Evolutionary conservation across 1,140 invertebrate genomes (phyloP).

Genomic region (Formica exsecta): DNA sequence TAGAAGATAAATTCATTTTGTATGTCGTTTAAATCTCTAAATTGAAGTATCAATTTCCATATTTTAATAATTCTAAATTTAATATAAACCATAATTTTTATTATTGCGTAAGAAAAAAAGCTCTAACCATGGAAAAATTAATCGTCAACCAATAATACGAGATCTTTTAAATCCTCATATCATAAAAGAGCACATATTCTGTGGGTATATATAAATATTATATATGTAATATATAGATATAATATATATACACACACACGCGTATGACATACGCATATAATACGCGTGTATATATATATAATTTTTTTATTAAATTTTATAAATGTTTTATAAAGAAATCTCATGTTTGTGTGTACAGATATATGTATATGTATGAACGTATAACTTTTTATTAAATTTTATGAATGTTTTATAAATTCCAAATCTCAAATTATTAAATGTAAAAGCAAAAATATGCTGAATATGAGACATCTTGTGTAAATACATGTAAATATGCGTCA

Average conservation of each 20-base stretch:
- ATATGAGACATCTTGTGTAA: not conserved
- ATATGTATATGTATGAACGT: no score
- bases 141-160: not conserved
- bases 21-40: not conserved
- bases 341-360: no score
- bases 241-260: not conserved
- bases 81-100: not conserved
- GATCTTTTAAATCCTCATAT: not conserved
- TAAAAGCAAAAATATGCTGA: not conserved
- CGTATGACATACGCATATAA: not conserved
- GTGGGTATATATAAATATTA: not conserved
- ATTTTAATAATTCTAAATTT: no score
- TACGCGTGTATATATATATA: no score
- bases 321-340: not conserved
- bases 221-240: no score
- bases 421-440: not conserved
- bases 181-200: not conserved
- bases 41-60: not conserved
- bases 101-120: no score
- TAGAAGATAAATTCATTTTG: not conserved
- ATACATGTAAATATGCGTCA: not conserved
- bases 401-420: slow-evolving; percentile 11
- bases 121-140: not conserved
- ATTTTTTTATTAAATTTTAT: not conserved
- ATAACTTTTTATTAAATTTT: not conserved